Evolutionary conservation across 1,140 invertebrate species (phyloP).

Genomic region (Asbolus verrucosus): DNA sequence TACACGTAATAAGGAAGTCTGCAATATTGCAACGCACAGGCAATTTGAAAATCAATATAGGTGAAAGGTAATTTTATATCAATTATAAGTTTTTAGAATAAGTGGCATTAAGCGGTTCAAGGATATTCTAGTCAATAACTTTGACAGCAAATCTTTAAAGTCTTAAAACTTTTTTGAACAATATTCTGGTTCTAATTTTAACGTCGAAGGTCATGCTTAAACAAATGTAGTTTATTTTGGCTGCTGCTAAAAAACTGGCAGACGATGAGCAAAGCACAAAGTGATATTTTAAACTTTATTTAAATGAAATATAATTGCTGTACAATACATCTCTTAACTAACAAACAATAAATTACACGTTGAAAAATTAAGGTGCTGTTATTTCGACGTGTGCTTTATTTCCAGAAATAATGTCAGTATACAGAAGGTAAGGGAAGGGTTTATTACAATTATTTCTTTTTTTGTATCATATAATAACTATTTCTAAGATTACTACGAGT

Average conservation of each 20-base stretch:
- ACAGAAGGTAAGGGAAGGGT: slow-evolving; percentile 4
- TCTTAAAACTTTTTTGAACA: background rate
- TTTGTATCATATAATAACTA: slow-evolving; percentile 17
- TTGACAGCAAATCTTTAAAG: too few relatives aligned
- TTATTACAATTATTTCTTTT: slow-evolving; percentile 30
- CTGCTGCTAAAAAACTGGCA: background rate
- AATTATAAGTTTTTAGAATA: slow-evolving; percentile 18
- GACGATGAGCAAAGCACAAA: slow-evolving; percentile 9
- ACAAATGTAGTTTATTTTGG: background rate
- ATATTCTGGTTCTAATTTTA: background rate
- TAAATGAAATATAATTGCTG: slow-evolving; percentile 36
- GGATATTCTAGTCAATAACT: background rate
- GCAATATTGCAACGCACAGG: slow-evolving; percentile 5
- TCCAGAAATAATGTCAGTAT: slow-evolving; percentile 10
- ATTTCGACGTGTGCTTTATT: slow-evolving; percentile 41
- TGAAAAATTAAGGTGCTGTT: slow-evolving; percentile 29
- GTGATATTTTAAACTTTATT: slow-evolving; percentile 44
- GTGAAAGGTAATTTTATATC: slow-evolving; percentile 24
- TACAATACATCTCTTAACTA: slow-evolving; percentile 43
- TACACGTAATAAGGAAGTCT: slow-evolving; percentile 7
- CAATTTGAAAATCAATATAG: slow-evolving; percentile 20
- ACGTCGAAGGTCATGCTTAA: background rate
- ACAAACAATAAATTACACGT: slow-evolving; percentile 34
- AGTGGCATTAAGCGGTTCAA: background rate
- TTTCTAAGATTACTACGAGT: slow-evolving; percentile 2